These are phyloP conservation scores for Danio rerio DNA, from an alignment of 2,113 vertebrate genomes.

Conservation along the genomic window GRCz12tu NC_133190.1:41568001-41568500, in stretches of 20 bases:
- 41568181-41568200: slow-evolving; percentile 26
- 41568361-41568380: neutral
- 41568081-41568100: slow-evolving; percentile 26
- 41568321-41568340: too few relatives aligned
- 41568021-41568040: slow-evolving; percentile 69
- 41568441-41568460: too few relatives aligned
- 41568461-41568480: too few relatives aligned
- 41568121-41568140: slow-evolving; percentile 47
- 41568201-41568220: slow-evolving; percentile 28
- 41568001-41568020: slow-evolving; percentile 39
- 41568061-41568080: slow-evolving; percentile 57
- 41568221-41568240: slow-evolving; percentile 33
- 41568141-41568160: slow-evolving; percentile 46
- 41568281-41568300: neutral
- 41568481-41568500: too few relatives aligned
- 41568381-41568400: neutral
- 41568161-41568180: slow-evolving; percentile 46
- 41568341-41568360: too few relatives aligned
- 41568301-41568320: neutral
- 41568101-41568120: slow-evolving; percentile 45
- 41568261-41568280: neutral
- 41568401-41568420: neutral
- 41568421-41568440: too few relatives aligned
- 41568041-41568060: slow-evolving; percentile 60
- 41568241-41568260: slow-evolving; percentile 16